A percentile compares a stretch with the other conserved stretches of the same genome.
phyloP scores from a whole-genome alignment of 2,797 vertebrate species.

The Melanotaenia trifasciata region DNA sequence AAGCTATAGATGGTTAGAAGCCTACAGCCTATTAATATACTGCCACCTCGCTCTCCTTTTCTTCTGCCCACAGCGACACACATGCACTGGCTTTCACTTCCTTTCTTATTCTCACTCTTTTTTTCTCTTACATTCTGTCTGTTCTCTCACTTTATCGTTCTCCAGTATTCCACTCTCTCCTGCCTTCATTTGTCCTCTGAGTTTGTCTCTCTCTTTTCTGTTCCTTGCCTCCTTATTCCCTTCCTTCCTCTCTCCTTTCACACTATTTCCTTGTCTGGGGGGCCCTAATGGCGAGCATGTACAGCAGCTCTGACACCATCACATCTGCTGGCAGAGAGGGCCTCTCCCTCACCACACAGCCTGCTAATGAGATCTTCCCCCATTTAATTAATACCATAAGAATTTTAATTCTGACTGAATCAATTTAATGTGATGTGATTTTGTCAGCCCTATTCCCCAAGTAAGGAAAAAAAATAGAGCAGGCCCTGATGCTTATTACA shows the following conservation, averaged over 20 bases:
- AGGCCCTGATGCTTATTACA: conserved; percentile 99
- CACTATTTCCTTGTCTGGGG: conserved; percentile 73
- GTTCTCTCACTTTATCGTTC: conserved; percentile 29
- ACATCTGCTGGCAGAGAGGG: conserved; percentile 98
- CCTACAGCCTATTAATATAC: conserved; percentile 78
- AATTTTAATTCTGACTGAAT: conserved; percentile 99
- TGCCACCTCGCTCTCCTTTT: conserved; percentile 63
- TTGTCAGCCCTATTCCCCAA: conserved; percentile 99
- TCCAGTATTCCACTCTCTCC: conserved; percentile 18
- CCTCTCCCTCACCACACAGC: conserved; percentile 95
- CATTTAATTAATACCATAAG: conserved; percentile 99
- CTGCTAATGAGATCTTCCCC: conserved; percentile 99
- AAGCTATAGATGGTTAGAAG: conserved; percentile 74
- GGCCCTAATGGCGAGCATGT: conserved; percentile 84
- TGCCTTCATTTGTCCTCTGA: conserved; percentile 31
- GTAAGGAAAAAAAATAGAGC: conserved; percentile 93
- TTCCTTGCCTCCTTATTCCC: conserved; percentile 32
- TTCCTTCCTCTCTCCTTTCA: conserved; percentile 49
- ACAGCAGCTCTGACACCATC: conserved; percentile 87
- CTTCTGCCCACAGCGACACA: conserved; percentile 35
- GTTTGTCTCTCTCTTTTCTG: conserved; percentile 34
- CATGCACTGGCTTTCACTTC: conserved; percentile 31
- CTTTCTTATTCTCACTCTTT: conserved; percentile 32
- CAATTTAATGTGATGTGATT: conserved; percentile 99
- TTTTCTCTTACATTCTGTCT: conserved; percentile 11